Evolutionary conservation across 2,113 vertebrate species (phyloP).

Genomic region (Pelecanus crispus): DNA sequence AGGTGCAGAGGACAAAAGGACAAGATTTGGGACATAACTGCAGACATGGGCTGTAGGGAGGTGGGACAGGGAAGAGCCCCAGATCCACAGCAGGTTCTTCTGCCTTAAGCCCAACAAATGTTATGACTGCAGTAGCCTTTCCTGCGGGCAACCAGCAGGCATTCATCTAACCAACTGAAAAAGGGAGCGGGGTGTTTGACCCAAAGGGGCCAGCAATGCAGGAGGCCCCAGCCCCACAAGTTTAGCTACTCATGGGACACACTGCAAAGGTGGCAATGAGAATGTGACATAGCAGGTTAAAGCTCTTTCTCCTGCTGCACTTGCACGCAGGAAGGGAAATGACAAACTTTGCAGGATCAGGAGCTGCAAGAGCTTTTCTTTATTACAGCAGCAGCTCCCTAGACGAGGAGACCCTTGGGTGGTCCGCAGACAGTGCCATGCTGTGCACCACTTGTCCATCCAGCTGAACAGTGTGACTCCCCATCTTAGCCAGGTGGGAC

Average conservation of each 20-base stretch:
- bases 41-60: background rate
- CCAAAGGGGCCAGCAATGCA: background rate
- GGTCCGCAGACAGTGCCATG: background rate
- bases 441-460: background rate
- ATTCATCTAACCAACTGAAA: background rate
- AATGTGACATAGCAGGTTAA: background rate
- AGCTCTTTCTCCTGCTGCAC: background rate
- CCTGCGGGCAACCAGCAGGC: background rate
- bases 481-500: background rate
- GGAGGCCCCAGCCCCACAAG: background rate
- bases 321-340: constrained; percentile 13
- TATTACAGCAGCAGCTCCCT: background rate
- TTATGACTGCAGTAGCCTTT: background rate
- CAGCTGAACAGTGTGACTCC: background rate
- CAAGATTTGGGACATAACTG: background rate
- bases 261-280: background rate
- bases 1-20: background rate
- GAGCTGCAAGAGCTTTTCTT: background rate
- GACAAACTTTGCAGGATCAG: background rate
- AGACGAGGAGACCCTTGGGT: constrained; percentile 8
- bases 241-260: background rate
- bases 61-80: background rate
- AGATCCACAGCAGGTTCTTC: background rate
- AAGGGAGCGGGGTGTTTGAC: background rate
- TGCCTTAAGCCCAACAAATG: background rate